Evolutionary conservation across 2,113 vertebrate species (phyloP).

Genomic region (Psephotus haematonotus): DNA sequence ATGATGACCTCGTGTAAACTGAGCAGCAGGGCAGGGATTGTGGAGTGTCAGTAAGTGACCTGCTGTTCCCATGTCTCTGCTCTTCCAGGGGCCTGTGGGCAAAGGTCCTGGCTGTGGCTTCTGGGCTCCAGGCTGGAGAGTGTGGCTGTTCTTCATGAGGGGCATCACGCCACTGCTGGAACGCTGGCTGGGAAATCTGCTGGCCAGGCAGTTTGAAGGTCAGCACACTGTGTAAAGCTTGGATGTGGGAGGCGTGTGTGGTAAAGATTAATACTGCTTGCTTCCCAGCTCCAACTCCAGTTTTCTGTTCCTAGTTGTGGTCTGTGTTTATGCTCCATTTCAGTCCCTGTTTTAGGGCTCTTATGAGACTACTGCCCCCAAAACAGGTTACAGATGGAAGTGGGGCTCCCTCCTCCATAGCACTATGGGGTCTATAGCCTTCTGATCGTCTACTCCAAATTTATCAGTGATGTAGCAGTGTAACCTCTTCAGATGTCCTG

Average conservation of each 20-base stretch:
- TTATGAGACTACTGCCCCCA: neutral
- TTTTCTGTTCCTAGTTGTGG: neutral
- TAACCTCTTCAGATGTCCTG: neutral
- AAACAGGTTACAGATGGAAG: neutral
- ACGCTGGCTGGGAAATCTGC: constrained; percentile 96
- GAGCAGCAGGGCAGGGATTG: neutral
- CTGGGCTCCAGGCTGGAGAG: constrained; percentile 98
- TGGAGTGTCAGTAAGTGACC: neutral
- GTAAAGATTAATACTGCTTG: neutral
- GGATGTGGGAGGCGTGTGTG: neutral
- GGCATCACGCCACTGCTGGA: constrained; percentile 97
- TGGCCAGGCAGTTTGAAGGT: constrained; percentile 99
- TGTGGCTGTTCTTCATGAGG: constrained; percentile 99
- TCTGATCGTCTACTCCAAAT: neutral
- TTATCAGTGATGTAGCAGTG: neutral
- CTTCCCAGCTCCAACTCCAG: neutral
- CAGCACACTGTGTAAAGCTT: constrained; percentile 17
- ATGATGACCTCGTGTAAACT: neutral
- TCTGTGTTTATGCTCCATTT: neutral
- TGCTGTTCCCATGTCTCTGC: neutral
- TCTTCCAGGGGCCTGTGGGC: constrained; percentile 91
- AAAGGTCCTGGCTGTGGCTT: constrained; percentile 99
- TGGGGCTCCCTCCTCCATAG: neutral
- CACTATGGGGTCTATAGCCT: neutral
- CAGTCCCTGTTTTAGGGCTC: neutral